Conservation (phyloP, 2,113 vertebrate genomes). For the Todiramphus saurophagus region DNA sequence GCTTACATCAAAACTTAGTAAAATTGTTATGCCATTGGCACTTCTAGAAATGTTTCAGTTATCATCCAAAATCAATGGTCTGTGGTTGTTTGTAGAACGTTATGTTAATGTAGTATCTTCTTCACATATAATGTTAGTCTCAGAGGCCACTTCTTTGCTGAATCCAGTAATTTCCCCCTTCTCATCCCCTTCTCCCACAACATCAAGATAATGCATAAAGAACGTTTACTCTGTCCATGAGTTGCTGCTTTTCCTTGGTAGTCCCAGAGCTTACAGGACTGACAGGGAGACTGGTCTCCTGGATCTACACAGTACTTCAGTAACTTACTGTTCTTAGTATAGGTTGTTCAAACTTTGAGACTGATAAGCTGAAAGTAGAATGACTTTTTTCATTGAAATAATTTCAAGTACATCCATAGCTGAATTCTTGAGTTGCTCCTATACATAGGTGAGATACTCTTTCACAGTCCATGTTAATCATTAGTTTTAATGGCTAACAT, state of each 20-base stretch:
- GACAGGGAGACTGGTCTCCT: background rate
- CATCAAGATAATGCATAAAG: background rate
- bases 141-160: background rate
- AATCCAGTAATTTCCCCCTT: background rate
- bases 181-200: background rate
- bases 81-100: background rate
- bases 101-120: background rate
- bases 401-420: background rate
- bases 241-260: background rate
- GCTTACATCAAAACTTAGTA: background rate
- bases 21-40: background rate
- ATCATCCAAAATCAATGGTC: background rate
- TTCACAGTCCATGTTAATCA: background rate
- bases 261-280: background rate
- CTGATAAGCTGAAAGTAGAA: background rate
- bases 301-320: background rate
- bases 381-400: background rate
- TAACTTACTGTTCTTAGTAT: background rate
- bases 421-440: background rate
- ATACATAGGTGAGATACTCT: background rate
- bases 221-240: background rate
- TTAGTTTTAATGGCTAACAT: background rate
- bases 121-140: background rate
- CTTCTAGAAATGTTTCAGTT: background rate
- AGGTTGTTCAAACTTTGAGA: background rate